Evolutionary conservation across 2,113 vertebrate species (phyloP).

Genomic region (Galemys pyrenaicus): DNA sequence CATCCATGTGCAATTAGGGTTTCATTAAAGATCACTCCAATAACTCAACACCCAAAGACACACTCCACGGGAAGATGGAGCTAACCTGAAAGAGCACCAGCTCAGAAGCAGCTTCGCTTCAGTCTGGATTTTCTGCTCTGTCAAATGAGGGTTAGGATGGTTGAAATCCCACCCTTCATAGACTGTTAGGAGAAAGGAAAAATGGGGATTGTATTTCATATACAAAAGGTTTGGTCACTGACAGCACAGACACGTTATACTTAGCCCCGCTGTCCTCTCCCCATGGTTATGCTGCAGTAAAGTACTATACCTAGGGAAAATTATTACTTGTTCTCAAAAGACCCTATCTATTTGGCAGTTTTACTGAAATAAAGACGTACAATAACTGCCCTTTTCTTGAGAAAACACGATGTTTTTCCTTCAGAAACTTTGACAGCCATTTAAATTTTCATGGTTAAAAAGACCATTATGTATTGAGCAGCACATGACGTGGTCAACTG

Average conservation of each 20-base stretch:
- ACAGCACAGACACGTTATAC: not conserved
- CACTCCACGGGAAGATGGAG: not conserved
- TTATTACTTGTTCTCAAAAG: not conserved
- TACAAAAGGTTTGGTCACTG: not conserved
- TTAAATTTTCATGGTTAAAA: not conserved
- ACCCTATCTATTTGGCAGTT: not conserved
- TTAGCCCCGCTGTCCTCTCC: not conserved
- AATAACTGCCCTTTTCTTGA: not conserved
- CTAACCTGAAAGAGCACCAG: not conserved
- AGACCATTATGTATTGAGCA: not conserved
- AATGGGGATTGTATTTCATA: not conserved
- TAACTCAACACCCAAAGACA: not conserved
- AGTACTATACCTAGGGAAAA: not conserved
- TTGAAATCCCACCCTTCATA: not conserved
- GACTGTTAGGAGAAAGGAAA: not conserved
- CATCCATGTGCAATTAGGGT: not conserved
- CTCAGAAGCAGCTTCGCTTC: not conserved
- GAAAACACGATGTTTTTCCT: not conserved
- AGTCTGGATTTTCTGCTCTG: not conserved
- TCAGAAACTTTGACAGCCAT: not conserved
- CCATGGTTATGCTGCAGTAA: not conserved
- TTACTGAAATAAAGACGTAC: conserved; percentile 26
- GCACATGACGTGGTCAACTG: not conserved
- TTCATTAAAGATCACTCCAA: conserved; percentile 25
- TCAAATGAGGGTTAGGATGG: not conserved